These are phyloP conservation scores for Macaca nemestrina DNA, from an alignment of 2,113 vertebrate genomes.

Conservation along the genomic window DNA sequence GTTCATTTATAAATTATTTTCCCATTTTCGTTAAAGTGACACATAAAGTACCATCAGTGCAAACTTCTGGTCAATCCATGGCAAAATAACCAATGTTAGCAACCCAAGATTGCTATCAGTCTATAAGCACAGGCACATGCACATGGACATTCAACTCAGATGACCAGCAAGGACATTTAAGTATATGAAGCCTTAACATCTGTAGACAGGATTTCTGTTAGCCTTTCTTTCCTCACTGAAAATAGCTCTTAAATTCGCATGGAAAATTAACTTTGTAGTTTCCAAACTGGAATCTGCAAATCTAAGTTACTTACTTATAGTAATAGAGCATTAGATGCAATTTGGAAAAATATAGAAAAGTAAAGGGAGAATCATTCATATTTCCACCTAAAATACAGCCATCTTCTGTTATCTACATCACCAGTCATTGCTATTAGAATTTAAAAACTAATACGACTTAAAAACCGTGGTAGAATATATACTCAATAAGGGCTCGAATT, in stretches of 20 bases:
- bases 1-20: neutral
- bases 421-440: neutral
- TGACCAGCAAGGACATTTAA: neutral
- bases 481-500: neutral
- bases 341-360: conserved; percentile 17
- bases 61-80: neutral
- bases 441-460: neutral
- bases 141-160: neutral
- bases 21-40: neutral
- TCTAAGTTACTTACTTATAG: neutral
- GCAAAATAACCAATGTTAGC: neutral
- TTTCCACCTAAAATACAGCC: neutral
- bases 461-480: neutral
- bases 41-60: neutral
- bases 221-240: neutral
- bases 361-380: neutral
- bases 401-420: neutral
- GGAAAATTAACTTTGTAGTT: conserved; percentile 30
- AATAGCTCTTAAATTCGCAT: neutral
- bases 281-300: neutral
- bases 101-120: neutral
- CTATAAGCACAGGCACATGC: neutral
- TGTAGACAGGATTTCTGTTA: neutral
- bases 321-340: neutral
- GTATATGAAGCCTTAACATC: neutral